Conservation (phyloP, 1,140 invertebrate species). For the Maconellicoccus hirsutus region DNA sequence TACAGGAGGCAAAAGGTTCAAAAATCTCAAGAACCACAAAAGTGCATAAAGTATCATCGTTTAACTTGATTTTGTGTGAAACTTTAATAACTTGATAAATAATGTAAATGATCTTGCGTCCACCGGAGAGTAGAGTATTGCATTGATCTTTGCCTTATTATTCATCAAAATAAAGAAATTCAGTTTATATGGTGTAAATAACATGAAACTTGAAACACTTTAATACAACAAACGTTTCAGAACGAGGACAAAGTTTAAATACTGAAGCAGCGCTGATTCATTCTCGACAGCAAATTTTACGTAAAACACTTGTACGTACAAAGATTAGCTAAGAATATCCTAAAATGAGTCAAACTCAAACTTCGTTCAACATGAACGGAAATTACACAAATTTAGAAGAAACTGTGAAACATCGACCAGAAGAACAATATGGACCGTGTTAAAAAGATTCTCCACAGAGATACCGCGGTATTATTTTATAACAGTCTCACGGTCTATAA, state of each 20-base stretch:
- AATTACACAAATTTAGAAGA: background rate
- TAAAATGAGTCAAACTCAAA: background rate
- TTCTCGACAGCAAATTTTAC: background rate
- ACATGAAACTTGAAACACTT: background rate
- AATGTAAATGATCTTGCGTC: too few relatives aligned
- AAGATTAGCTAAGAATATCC: background rate
- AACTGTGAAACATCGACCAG: background rate
- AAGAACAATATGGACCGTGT: background rate
- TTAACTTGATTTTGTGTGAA: too few relatives aligned
- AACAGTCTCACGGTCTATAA: background rate
- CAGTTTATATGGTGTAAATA: too few relatives aligned
- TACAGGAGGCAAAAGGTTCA: too few relatives aligned
- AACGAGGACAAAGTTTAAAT: background rate
- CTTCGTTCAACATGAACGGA: background rate
- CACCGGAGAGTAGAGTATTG: too few relatives aligned
- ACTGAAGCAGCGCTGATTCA: too few relatives aligned
- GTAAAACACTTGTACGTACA: background rate
- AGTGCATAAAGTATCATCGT: too few relatives aligned
- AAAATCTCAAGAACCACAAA: too few relatives aligned
- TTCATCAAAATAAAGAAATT: too few relatives aligned
- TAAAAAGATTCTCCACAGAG: background rate
- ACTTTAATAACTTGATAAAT: too few relatives aligned
- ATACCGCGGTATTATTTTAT: background rate
- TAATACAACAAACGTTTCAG: background rate
- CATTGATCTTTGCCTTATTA: too few relatives aligned